These are phyloP conservation scores for Archocentrus centrarchus DNA, from an alignment of 2,113 vertebrate species.

Conservation along the genomic window DNA sequence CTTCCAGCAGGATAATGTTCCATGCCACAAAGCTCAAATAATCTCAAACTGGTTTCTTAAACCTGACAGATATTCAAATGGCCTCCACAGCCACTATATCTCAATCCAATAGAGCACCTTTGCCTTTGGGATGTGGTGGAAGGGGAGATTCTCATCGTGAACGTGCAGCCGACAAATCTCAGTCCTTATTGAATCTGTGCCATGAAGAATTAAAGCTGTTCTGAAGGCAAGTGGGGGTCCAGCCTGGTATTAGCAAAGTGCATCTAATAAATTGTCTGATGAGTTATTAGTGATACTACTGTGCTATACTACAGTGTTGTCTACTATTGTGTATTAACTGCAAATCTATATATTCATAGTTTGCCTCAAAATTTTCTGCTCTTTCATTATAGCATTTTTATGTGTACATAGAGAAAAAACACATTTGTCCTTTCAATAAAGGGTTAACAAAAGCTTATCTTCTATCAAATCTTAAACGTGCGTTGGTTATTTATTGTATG, in stretches of 20 bases:
- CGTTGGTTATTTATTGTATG: not conserved
- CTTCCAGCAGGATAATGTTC: not conserved
- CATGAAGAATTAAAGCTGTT: not conserved
- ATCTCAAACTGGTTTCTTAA: not conserved
- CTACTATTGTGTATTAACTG: not conserved
- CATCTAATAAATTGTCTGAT: not conserved
- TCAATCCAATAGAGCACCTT: not conserved
- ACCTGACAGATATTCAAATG: not conserved
- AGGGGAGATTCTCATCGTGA: not conserved
- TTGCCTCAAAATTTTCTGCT: not conserved
- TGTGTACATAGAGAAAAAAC: no score
- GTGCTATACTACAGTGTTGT: not conserved
- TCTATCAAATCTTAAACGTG: not conserved
- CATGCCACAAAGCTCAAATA: not conserved
- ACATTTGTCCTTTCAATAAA: no score
- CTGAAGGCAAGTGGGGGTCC: not conserved
- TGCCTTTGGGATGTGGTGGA: not conserved
- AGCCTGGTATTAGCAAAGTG: not conserved
- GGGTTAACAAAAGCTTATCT: no score
- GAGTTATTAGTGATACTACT: not conserved
- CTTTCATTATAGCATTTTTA: not conserved
- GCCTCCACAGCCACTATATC: not conserved
- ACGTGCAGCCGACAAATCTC: not conserved
- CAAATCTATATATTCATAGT: not conserved
- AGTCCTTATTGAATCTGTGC: not conserved